These are phyloP conservation scores for Trachymyrmex cornetzi DNA, from an alignment of 1,140 invertebrate species.

Conservation along the genomic window DNA sequence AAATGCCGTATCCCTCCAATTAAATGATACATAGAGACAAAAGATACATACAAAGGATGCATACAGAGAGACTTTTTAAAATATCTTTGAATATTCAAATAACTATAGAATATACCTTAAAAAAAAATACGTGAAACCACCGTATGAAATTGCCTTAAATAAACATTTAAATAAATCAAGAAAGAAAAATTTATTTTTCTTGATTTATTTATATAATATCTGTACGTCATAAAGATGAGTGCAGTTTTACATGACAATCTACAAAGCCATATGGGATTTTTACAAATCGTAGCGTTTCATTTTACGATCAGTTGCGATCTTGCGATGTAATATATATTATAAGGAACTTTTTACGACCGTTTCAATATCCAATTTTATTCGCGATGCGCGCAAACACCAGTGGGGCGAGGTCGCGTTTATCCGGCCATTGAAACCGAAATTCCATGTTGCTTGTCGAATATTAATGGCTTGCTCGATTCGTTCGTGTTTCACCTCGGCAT, in stretches of 20 bases:
- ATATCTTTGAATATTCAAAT: no score
- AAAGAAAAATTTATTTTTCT: slow-evolving; percentile 14
- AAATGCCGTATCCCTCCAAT: background rate
- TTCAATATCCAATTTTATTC: slow-evolving; percentile 32
- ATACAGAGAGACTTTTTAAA: no score
- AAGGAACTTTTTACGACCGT: background rate
- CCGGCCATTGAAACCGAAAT: slow-evolving; percentile 46
- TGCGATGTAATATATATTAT: background rate
- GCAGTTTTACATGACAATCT: background rate
- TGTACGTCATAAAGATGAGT: background rate
- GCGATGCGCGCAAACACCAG: slow-evolving; percentile 26
- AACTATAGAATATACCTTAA: background rate
- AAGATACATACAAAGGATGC: background rate
- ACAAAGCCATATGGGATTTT: background rate
- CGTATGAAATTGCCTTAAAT: background rate
- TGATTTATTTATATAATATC: no score
- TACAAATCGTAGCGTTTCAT: background rate
- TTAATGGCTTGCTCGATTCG: slow-evolving; percentile 29
- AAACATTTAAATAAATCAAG: background rate
- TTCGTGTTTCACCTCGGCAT: background rate
- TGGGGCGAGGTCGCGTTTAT: slow-evolving; percentile 39
- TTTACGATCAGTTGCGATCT: slow-evolving; percentile 13
- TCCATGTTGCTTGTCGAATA: slow-evolving; percentile 30
- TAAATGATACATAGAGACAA: background rate
- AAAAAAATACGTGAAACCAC: background rate